Conservation (phyloP, 2,888 invertebrate genomes). For the Thalpophila matura region DNA sequence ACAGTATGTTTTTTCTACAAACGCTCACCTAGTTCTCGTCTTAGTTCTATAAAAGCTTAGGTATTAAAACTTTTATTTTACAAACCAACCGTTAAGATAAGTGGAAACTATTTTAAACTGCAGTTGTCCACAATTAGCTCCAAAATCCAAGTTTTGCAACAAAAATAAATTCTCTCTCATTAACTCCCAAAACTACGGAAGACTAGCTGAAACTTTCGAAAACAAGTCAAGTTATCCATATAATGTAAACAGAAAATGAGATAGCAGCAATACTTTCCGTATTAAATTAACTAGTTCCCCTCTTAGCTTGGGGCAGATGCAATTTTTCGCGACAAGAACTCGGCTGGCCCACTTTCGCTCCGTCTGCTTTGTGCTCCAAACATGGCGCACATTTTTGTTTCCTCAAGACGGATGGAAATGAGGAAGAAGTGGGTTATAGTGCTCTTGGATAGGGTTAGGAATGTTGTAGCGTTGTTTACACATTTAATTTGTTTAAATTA, state of each 20-base stretch:
- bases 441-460: conserved; percentile 23
- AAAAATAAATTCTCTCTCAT: conserved; percentile 18
- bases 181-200: not conserved
- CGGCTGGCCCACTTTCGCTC: conserved; percentile 44
- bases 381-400: conserved; percentile 44
- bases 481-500: not conserved
- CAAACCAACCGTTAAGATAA: conserved; percentile 46
- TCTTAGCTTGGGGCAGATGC: conserved; percentile 48
- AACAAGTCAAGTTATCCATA: conserved; percentile 30
- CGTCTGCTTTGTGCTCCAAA: conserved; percentile 51
- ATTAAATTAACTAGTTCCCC: conserved; percentile 53
- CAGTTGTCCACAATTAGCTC: conserved; percentile 37
- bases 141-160: conserved; percentile 18
- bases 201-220: conserved; percentile 6
- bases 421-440: conserved; percentile 36
- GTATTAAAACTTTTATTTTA: conserved; percentile 33
- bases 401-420: conserved; percentile 34
- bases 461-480: conserved; percentile 5
- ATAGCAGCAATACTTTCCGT: conserved; percentile 39
- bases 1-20: conserved; percentile 7
- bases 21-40: conserved; percentile 21
- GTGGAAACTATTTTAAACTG: conserved; percentile 30
- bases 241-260: conserved; percentile 42
- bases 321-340: conserved; percentile 57
- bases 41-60: conserved; percentile 16